These are phyloP conservation scores for Drosophila parvula DNA, from an alignment of 1,140 invertebrate genomes.

Conservation along the genomic window DNA sequence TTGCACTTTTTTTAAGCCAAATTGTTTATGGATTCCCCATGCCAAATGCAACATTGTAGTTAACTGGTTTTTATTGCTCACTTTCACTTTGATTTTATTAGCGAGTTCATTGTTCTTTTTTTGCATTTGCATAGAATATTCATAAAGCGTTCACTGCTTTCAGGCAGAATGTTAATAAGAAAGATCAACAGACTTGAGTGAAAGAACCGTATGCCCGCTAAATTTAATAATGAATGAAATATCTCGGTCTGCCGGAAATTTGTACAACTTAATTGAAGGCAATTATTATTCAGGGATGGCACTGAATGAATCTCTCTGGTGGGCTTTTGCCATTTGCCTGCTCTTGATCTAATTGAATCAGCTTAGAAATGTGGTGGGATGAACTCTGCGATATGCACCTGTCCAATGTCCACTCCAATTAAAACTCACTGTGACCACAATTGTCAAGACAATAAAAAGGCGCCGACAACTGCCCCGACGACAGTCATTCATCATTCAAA, in stretches of 20 bases:
- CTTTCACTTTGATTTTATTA: slow-evolving; percentile 8
- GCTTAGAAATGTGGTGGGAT: slow-evolving; percentile 19
- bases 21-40: not conserved
- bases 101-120: slow-evolving; percentile 25
- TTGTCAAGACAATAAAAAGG: slow-evolving; percentile 48
- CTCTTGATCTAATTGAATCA: slow-evolving; percentile 66
- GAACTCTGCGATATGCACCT: slow-evolving; percentile 31
- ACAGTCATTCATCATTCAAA: slow-evolving; percentile 52
- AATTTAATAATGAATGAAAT: slow-evolving; percentile 64
- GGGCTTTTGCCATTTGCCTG: slow-evolving; percentile 9
- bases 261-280: slow-evolving; percentile 61
- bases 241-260: slow-evolving; percentile 8
- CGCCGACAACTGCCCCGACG: slow-evolving; percentile 46
- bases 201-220: slow-evolving; percentile 5
- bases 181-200: slow-evolving; percentile 26
- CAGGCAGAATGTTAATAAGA: slow-evolving; percentile 18
- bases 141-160: slow-evolving; percentile 22
- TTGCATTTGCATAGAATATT: slow-evolving; percentile 35
- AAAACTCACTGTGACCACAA: slow-evolving; percentile 30
- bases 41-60: not conserved
- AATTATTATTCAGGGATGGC: slow-evolving; percentile 60
- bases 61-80: slow-evolving; percentile 2
- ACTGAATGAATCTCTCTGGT: slow-evolving; percentile 24
- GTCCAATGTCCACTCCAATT: slow-evolving; percentile 42
- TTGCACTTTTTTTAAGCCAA: slow-evolving; percentile 12